Conservation (phyloP, 2,113 vertebrate species). For the Delphinus delphis region DNA sequence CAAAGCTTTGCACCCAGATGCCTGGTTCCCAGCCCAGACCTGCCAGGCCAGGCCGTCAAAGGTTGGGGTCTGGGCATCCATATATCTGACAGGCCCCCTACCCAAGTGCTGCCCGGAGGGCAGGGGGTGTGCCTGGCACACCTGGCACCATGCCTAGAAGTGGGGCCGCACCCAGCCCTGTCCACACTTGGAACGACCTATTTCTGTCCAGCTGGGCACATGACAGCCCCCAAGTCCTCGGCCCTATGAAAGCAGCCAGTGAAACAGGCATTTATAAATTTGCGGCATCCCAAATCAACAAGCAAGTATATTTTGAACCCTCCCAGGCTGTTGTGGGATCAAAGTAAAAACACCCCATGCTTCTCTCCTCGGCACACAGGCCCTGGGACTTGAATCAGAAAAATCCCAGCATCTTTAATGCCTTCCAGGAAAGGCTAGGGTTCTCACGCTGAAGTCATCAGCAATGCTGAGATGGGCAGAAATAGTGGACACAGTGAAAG, state of each 20-base stretch:
- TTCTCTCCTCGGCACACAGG: neutral
- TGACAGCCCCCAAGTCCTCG: neutral
- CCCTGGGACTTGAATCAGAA: neutral
- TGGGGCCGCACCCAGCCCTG: neutral
- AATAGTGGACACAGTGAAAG: accelerated
- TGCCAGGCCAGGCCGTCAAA: neutral
- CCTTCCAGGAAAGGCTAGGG: neutral
- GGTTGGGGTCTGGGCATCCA: neutral
- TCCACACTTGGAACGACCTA: neutral
- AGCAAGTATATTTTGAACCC: neutral
- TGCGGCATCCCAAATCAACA: neutral
- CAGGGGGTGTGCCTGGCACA: no score
- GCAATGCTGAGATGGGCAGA: neutral
- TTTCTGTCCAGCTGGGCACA: neutral
- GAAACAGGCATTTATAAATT: neutral
- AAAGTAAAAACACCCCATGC: neutral
- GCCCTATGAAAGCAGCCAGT: neutral
- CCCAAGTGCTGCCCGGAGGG: neutral
- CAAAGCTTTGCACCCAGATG: no score
- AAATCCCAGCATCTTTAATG: neutral
- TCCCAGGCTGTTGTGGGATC: neutral
- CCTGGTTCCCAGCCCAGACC: neutral
- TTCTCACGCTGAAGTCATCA: neutral
- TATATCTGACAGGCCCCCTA: neutral
- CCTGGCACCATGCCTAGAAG: neutral